Percentiles rank a stretch among this genome's conserved stretches.
Conservation (phyloP, 2,797 vertebrate genomes). For the Coranthus polyacanthus region DNA sequence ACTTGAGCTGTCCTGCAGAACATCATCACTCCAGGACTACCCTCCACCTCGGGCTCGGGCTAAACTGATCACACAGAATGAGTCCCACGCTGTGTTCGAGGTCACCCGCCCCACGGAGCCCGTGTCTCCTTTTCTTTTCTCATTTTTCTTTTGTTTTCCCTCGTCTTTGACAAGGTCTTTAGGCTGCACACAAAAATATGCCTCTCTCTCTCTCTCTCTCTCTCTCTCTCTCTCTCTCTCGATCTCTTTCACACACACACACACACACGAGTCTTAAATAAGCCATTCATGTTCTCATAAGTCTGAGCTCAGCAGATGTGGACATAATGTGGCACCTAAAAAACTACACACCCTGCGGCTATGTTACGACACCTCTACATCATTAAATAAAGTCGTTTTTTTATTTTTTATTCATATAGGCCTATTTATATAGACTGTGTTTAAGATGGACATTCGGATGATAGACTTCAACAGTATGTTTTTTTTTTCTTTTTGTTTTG, state of each 20-base stretch:
- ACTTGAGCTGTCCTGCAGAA: constrained; percentile 51
- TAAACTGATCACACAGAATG: constrained; percentile 39
- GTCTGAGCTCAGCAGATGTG: constrained; percentile 48
- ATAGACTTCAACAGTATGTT: too few relatives aligned
- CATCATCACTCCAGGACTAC: constrained; percentile 43
- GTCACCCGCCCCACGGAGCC: constrained; percentile 47
- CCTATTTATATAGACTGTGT: too few relatives aligned
- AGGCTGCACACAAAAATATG: constrained; percentile 13
- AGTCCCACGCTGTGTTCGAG: constrained; percentile 46
- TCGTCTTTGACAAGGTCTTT: constrained; percentile 19
- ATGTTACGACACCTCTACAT: constrained; percentile 22
- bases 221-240: too few relatives aligned
- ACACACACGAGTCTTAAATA: constrained; percentile 20
- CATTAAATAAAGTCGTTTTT: neutral
- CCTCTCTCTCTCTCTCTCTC: too few relatives aligned
- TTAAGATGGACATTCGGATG: too few relatives aligned
- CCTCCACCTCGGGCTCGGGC: constrained; percentile 64
- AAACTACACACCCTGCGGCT: constrained; percentile 15
- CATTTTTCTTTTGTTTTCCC: neutral
- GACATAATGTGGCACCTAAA: constrained; percentile 44
- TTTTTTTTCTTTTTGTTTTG: too few relatives aligned
- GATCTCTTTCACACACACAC: constrained; percentile 24
- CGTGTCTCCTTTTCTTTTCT: constrained; percentile 16
- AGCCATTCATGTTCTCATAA: constrained; percentile 18
- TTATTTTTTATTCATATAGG: too few relatives aligned